Conservation (phyloP, 2,113 vertebrate genomes). For the Pollimyrus isidori region DNA sequence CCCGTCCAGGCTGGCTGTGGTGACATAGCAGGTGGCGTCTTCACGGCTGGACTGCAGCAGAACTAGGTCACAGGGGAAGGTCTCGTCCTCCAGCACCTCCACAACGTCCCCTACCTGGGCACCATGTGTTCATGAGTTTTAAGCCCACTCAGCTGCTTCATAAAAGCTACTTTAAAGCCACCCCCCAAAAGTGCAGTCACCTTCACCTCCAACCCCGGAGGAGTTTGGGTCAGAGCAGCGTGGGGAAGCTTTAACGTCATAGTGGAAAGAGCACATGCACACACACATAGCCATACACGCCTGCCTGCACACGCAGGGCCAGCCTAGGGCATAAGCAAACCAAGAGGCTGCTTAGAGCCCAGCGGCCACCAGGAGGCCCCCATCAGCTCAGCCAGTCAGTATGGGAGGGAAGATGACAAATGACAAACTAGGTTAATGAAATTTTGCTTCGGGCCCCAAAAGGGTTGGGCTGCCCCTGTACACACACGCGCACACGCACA, state of each 20-base stretch:
- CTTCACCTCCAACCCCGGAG: not conserved
- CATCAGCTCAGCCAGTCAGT: not conserved
- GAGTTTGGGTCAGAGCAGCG: not conserved
- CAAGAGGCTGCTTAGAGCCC: not conserved
- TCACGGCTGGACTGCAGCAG: slow-evolving; percentile 75
- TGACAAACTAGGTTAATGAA: not conserved
- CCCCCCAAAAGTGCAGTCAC: not conserved
- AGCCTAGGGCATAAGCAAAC: not conserved
- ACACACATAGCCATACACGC: not conserved
- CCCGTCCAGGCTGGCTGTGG: slow-evolving; percentile 92
- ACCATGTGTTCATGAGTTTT: not conserved
- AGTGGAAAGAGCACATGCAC: not conserved
- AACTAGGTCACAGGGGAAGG: slow-evolving; percentile 94
- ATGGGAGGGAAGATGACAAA: not conserved
- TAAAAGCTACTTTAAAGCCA: not conserved
- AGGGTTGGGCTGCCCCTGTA: not conserved
- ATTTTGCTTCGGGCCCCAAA: not conserved
- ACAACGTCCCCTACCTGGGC: slow-evolving; percentile 75
- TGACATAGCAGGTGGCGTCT: slow-evolving; percentile 85
- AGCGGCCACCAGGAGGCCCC: not conserved
- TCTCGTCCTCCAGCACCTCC: slow-evolving; percentile 81
- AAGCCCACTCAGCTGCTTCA: not conserved
- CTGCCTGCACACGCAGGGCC: not conserved
- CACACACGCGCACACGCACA: not conserved
- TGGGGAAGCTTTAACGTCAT: not conserved